Conservation (phyloP, 2,888 invertebrate species). For the Lamproptera curius region DNA sequence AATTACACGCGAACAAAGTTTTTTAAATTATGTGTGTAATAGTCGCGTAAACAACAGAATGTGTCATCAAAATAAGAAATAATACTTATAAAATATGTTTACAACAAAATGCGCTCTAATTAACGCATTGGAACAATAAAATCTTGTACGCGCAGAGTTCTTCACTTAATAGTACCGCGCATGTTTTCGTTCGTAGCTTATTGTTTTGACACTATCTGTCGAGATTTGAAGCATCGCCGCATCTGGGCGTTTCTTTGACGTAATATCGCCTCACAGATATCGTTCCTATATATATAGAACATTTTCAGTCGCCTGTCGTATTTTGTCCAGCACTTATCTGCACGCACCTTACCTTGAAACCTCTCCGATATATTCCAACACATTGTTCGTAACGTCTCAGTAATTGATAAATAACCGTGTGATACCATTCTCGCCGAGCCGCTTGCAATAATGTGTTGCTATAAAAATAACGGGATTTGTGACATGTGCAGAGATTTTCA, state of each 20-base stretch:
- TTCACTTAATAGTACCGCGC: slow-evolving; percentile 27
- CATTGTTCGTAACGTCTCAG: slow-evolving; percentile 43
- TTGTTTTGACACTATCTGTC: slow-evolving; percentile 59
- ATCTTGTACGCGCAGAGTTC: no score
- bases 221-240: slow-evolving; percentile 66
- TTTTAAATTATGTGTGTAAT: no score
- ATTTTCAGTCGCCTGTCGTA: slow-evolving; percentile 59
- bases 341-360: slow-evolving; percentile 73
- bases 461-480: slow-evolving; percentile 66
- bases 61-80: no score
- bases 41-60: no score
- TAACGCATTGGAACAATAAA: no score
- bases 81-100: no score
- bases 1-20: no score
- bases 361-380: slow-evolving; percentile 52
- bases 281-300: slow-evolving; percentile 72
- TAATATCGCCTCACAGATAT: slow-evolving; percentile 69
- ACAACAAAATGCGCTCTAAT: no score
- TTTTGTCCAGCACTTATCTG: slow-evolving; percentile 72
- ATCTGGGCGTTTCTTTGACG: slow-evolving; percentile 75
- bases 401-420: slow-evolving; percentile 30
- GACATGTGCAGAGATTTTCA: slow-evolving; percentile 70
- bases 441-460: slow-evolving; percentile 58
- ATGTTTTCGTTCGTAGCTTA: slow-evolving; percentile 47
- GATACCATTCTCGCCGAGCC: slow-evolving; percentile 21